Base-by-base conservation (phyloP, 2,113 vertebrate genomes). In the Sylvilagus bachmani region DNA sequence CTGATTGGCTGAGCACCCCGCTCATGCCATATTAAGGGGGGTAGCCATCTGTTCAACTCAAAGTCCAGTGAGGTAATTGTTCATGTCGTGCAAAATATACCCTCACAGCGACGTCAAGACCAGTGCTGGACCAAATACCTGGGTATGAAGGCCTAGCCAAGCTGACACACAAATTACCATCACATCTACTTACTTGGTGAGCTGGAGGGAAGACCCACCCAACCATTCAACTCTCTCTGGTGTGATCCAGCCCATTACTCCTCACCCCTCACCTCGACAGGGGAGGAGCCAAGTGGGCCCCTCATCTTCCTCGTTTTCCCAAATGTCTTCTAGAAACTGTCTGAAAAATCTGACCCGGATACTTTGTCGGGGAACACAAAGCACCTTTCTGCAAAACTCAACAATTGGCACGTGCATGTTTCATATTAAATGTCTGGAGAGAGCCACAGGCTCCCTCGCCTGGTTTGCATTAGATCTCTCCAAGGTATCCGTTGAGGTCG, bases 391-490 rank as follows among this genome's bases (percentile, higher is more conserved):
- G 67, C 36, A 89, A 83, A 91, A 80, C 66, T 36, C 1, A 0
- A 7, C 2, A 70, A 69, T 10, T n/a, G 10, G 53, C 89, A 64
- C 64, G 25, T 55, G 80, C 55, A 10, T 94, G 95, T 91, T 95
- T 96, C 70, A 71, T 53, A 73, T 90, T 91, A 87, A 69, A 84
- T 75, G 8, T 89, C 61, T 75, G 85, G 64, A 49, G n/a, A n/a
- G 79, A 83, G 2, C 29, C 70, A 92, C 87, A 94, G 88, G 3
- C 36, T 44, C 64, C 49, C 58, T 51, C 1, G n/a, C 61, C 22
- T 96, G 95, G 86, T 94, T 97, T 44, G 22, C 66, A 91, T 95
- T 93, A 95, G 84, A 80, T 61, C 70, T 71, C 92, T 90, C 91
- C 61, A 92, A 93, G n/a, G 93, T 79, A 61, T 94, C 3, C 11